Percentiles rank a stretch among this genome's conserved stretches.
phyloP scores from a whole-genome alignment of 2,113 vertebrate species.

The Ammodytes dubius region DNA sequence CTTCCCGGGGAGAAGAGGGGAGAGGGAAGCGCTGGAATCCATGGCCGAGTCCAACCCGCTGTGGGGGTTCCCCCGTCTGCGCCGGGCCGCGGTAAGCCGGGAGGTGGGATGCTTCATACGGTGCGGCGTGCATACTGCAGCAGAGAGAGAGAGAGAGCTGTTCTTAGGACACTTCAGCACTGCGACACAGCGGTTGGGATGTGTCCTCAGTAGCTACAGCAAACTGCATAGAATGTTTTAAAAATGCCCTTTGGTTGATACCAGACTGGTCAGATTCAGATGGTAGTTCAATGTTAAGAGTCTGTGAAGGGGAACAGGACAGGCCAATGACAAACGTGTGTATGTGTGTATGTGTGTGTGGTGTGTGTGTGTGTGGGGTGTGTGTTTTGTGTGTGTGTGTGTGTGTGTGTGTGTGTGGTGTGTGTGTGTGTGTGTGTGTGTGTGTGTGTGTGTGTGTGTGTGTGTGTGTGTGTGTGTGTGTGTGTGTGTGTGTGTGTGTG shows the following conservation, averaged over 20 bases:
- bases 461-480: slow-evolving; percentile 1
- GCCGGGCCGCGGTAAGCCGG: slow-evolving; percentile 92
- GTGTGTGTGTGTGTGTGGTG: too few species aligned
- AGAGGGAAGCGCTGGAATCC: slow-evolving; percentile 21
- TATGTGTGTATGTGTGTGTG: background rate
- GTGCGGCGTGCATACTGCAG: slow-evolving; percentile 79
- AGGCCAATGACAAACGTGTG: slow-evolving; percentile 61
- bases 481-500: background rate
- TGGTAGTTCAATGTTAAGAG: background rate
- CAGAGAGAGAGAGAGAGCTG: slow-evolving; percentile 41
- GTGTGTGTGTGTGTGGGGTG: too few species aligned
- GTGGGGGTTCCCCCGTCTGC: slow-evolving; percentile 88
- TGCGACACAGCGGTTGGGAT: slow-evolving; percentile 60
- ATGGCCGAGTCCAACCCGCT: slow-evolving; percentile 91
- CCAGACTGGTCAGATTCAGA: background rate
- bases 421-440: slow-evolving; percentile 19
- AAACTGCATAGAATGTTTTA: slow-evolving; percentile 2
- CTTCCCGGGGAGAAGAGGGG: slow-evolving; percentile 38
- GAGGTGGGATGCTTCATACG: slow-evolving; percentile 76
- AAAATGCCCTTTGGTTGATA: background rate
- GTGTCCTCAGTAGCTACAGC: slow-evolving; percentile 5
- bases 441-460: background rate
- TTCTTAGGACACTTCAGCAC: slow-evolving; percentile 13
- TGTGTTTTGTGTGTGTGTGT: too few species aligned
- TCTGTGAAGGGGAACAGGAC: slow-evolving; percentile 47